These are phyloP conservation scores for Rhinopomastus cyanomelas DNA, from an alignment of 2,113 vertebrate species.

Conservation along the genomic window DNA sequence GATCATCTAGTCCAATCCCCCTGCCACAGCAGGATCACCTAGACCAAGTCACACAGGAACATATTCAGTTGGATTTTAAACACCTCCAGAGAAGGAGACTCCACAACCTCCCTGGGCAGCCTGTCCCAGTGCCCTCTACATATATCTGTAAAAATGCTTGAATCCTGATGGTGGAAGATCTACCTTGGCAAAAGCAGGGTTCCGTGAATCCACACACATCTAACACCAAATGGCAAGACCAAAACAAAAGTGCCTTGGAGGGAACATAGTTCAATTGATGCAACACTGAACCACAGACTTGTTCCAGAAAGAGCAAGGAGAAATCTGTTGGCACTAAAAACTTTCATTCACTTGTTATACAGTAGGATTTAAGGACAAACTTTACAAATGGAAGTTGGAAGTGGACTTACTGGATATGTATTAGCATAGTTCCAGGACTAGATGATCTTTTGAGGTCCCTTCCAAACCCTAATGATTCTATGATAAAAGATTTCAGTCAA, in stretches of 20 bases:
- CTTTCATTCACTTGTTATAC: not conserved
- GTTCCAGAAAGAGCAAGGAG: not conserved
- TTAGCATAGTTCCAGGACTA: not conserved
- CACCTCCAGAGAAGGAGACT: too few relatives aligned
- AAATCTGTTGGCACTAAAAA: not conserved
- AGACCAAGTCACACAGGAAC: too few relatives aligned
- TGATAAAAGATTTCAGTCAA: not conserved
- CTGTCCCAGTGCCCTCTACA: too few relatives aligned
- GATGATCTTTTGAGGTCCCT: too few relatives aligned
- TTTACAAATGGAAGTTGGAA: not conserved
- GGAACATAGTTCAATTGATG: fast-evolving
- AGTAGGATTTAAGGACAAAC: not conserved
- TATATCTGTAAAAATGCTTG: not conserved
- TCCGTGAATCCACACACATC: not conserved
- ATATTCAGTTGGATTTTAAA: too few relatives aligned
- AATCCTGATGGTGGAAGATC: not conserved
- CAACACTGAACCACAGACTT: not conserved
- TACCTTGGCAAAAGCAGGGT: not conserved
- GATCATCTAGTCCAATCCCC: too few relatives aligned
- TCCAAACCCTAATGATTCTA: too few relatives aligned
- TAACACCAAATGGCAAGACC: not conserved
- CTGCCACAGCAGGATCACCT: too few relatives aligned
- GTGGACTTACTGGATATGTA: not conserved
- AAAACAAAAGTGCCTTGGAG: fast-evolving
- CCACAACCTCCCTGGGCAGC: too few relatives aligned